These are phyloP conservation scores for Diloba caeruleocephala DNA, from an alignment of 2,888 invertebrate genomes.

Conservation along the genomic window DNA sequence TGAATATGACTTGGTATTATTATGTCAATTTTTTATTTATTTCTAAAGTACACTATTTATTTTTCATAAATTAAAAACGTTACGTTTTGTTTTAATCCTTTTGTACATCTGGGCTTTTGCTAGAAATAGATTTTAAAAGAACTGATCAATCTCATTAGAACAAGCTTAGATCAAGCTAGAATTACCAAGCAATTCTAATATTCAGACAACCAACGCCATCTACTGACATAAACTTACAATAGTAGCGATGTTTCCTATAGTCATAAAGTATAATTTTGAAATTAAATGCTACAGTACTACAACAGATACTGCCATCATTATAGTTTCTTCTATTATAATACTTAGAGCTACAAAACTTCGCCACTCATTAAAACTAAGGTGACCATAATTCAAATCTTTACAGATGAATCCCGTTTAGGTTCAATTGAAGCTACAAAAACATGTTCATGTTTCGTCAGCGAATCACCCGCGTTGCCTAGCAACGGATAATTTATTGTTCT, in stretches of 20 bases:
- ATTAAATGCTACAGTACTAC: too few species aligned
- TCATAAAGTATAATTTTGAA: too few species aligned
- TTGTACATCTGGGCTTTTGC: too few species aligned
- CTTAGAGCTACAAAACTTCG: neutral
- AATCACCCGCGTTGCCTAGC: slow-evolving; percentile 43
- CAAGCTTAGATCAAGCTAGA: too few species aligned
- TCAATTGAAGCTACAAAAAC: slow-evolving; percentile 34
- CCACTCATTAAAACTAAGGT: neutral
- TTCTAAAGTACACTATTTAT: too few species aligned
- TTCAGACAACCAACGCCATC: slow-evolving; percentile 39
- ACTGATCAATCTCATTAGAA: too few species aligned
- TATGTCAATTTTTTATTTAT: neutral
- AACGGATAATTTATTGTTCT: slow-evolving; percentile 62
- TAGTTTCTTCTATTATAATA: too few species aligned
- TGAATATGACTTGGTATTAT: neutral
- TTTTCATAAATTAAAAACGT: too few species aligned
- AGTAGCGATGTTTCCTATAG: neutral
- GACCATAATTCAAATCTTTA: slow-evolving; percentile 9
- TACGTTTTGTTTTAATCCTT: too few species aligned
- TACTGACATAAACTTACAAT: slow-evolving; percentile 1
- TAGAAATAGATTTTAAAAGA: too few species aligned
- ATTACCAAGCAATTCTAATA: neutral
- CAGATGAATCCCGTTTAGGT: slow-evolving; percentile 4
- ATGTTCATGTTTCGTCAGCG: slow-evolving; percentile 36
- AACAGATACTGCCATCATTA: too few species aligned